These are phyloP conservation scores for Heteronetta atricapilla DNA, from an alignment of 2,113 vertebrate genomes.

Conservation along the genomic window DNA sequence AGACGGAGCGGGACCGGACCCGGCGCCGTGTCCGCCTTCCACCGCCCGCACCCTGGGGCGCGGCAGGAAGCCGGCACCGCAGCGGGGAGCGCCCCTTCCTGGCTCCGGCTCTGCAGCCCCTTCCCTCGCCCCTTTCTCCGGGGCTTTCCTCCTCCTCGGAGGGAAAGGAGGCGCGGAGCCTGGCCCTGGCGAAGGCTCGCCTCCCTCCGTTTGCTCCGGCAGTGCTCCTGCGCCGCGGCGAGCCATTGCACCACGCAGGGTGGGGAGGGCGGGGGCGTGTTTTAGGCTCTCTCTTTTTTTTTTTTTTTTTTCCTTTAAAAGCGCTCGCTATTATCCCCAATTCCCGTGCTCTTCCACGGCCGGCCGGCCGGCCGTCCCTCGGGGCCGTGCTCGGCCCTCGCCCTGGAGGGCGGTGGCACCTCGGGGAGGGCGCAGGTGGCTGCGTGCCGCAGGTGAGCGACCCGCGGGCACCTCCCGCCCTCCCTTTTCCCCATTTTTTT, in stretches of 20 bases:
- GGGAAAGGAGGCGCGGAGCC: not conserved
- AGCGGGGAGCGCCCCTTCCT: too few species aligned
- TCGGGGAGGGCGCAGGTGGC: not conserved
- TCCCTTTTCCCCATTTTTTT: not conserved
- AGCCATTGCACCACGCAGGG: not conserved
- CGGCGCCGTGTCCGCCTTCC: not conserved
- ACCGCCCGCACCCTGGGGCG: not conserved
- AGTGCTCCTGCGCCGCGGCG: not conserved
- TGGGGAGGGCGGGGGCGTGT: not conserved
- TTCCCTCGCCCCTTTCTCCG: not conserved
- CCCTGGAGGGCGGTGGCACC: not conserved
- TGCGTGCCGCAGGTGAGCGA: slow-evolving; percentile 28
- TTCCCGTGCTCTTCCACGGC: too few species aligned
- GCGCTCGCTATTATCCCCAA: not conserved
- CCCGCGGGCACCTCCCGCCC: not conserved
- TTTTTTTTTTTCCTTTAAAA: not conserved
- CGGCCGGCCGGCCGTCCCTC: too few species aligned
- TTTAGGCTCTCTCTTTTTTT: not conserved
- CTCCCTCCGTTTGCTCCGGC: not conserved
- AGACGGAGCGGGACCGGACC: not conserved
- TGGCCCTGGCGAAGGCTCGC: not conserved
- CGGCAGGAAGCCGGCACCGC: not conserved
- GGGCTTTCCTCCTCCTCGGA: too few species aligned
- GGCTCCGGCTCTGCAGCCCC: fast-evolving
- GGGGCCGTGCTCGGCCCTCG: too few species aligned